Evolutionary conservation across 2,797 vertebrate genomes (phyloP).

Genomic region (Alectoris magna): DNA sequence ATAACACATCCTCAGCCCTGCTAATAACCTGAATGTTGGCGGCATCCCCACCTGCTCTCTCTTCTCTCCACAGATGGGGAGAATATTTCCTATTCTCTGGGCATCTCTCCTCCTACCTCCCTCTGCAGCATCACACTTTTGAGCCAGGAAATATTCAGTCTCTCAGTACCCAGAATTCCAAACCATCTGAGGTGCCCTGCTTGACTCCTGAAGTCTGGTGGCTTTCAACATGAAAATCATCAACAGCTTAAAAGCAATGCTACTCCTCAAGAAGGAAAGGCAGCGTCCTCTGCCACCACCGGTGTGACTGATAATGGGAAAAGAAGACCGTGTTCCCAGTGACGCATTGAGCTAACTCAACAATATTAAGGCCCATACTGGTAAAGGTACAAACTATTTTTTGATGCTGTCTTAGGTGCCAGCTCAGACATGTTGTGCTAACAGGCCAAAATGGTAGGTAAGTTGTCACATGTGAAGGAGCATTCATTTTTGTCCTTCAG

Average conservation of each 20-base stretch:
- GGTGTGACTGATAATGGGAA: background rate
- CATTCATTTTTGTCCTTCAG: background rate
- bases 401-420: background rate
- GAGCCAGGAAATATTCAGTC: background rate
- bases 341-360: background rate
- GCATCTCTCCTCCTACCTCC: background rate
- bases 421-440: background rate
- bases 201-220: background rate
- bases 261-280: background rate
- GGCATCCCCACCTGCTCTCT: background rate
- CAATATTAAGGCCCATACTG: background rate
- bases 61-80: background rate
- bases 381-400: background rate
- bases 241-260: background rate
- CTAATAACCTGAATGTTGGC: background rate
- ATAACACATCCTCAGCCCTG: background rate
- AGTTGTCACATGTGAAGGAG: background rate
- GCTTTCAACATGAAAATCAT: background rate
- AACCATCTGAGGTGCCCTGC: background rate
- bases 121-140: background rate
- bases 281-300: background rate
- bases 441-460: background rate
- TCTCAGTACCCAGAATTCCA: background rate
- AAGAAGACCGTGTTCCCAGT: background rate
- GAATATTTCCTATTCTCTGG: background rate